These are phyloP conservation scores for Eilema sororculum DNA, from an alignment of 2,888 invertebrate species.

Conservation along the genomic window DNA sequence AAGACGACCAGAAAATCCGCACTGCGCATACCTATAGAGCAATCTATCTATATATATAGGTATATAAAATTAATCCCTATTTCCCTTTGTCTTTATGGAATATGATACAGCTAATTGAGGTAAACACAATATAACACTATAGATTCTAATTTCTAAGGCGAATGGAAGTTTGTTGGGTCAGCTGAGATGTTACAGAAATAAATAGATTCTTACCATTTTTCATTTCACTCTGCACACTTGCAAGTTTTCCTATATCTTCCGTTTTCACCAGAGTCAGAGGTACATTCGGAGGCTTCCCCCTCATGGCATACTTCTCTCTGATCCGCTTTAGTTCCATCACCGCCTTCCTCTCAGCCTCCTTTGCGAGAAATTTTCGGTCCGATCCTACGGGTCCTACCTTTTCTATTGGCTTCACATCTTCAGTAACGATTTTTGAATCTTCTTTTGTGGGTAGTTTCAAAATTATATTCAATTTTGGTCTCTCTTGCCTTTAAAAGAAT, in stretches of 20 bases:
- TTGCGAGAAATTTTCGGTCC: background rate
- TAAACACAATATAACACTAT: no score
- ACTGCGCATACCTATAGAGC: no score
- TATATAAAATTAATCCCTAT: no score
- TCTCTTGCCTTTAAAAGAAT: conserved; percentile 3
- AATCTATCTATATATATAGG: no score
- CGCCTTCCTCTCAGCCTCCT: conserved; percentile 2
- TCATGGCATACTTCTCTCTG: conserved; percentile 41
- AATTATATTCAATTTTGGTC: conserved; percentile 6
- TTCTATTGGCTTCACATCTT: background rate
- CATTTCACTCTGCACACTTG: background rate
- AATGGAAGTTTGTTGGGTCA: no score
- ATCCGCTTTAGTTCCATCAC: conserved; percentile 29
- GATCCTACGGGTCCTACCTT: background rate
- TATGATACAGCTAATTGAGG: no score
- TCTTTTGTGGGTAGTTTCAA: background rate
- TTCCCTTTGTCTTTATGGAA: no score
- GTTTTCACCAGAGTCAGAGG: background rate
- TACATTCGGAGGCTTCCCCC: conserved; percentile 13
- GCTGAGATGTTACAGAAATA: no score
- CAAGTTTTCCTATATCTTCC: background rate
- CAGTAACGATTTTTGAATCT: background rate
- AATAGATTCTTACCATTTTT: conserved; percentile 8
- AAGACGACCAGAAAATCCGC: no score
- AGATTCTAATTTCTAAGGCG: no score